Conservation (phyloP, 2,888 invertebrate genomes). For the Sarcophaga variegata region DNA sequence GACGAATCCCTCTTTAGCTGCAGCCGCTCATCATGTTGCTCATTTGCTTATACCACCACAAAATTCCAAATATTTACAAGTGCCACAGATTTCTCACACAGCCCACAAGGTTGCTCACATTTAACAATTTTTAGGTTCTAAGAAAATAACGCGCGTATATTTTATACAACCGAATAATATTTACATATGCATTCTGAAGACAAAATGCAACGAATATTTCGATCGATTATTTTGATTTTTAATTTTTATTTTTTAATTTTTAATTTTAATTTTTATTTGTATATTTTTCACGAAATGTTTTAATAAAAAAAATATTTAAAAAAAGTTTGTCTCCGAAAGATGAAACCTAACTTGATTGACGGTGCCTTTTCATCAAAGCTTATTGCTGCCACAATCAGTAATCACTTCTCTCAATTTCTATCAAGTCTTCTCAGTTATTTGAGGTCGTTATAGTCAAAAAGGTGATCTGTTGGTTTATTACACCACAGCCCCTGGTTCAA, state of each 20-base stretch:
- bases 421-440: too few relatives aligned
- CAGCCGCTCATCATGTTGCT: slow-evolving; percentile 72
- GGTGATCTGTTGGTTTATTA: too few relatives aligned
- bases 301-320: too few relatives aligned
- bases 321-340: too few relatives aligned
- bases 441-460: too few relatives aligned
- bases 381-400: too few relatives aligned
- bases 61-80: slow-evolving; percentile 77
- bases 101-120: slow-evolving; percentile 75
- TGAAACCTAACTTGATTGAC: too few relatives aligned
- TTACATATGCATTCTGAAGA: slow-evolving; percentile 17
- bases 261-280: slow-evolving; percentile 31
- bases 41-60: slow-evolving; percentile 79
- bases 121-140: slow-evolving; percentile 63
- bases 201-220: slow-evolving; percentile 34
- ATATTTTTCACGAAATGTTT: too few relatives aligned
- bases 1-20: slow-evolving; percentile 48
- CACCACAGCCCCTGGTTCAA: too few relatives aligned
- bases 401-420: too few relatives aligned
- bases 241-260: slow-evolving; percentile 32
- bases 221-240: slow-evolving; percentile 25
- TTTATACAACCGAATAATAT: slow-evolving; percentile 39
- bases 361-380: too few relatives aligned
- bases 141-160: neutral
- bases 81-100: slow-evolving; percentile 73